Evolutionary conservation across 2,888 invertebrate genomes (phyloP).

Genomic region (Steinernema hermaphroditum): DNA sequence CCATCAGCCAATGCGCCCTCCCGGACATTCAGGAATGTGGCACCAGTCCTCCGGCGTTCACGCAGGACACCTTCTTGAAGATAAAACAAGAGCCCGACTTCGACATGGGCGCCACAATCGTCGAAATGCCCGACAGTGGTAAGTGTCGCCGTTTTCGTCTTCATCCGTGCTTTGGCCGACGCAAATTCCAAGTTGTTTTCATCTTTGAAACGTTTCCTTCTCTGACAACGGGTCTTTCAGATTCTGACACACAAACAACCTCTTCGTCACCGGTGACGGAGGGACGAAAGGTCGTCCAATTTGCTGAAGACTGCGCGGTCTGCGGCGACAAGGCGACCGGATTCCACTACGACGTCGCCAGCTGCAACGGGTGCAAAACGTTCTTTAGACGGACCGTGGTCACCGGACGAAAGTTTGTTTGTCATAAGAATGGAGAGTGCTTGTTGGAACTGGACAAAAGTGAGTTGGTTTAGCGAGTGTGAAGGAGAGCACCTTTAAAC

Average conservation of each 20-base stretch:
- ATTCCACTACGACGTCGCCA: slow-evolving; percentile 29
- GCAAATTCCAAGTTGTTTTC: too few species aligned
- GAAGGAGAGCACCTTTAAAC: neutral
- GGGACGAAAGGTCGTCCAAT: slow-evolving; percentile 3
- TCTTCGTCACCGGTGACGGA: neutral
- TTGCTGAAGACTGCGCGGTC: slow-evolving; percentile 24
- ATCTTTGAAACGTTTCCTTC: neutral
- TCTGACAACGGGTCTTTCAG: neutral
- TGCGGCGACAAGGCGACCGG: slow-evolving; percentile 24
- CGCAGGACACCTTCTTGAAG: neutral
- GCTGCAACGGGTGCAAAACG: slow-evolving; percentile 35
- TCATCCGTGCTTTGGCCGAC: too few species aligned
- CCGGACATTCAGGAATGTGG: slow-evolving; percentile 3
- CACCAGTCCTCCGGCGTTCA: neutral
- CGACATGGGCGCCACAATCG: neutral
- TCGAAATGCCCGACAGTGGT: slow-evolving; percentile 26
- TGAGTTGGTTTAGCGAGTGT: neutral
- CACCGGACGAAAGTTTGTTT: slow-evolving; percentile 34
- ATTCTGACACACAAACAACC: slow-evolving; percentile 15
- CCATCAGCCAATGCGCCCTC: neutral
- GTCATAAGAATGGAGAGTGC: slow-evolving; percentile 36
- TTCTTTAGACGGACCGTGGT: slow-evolving; percentile 31
- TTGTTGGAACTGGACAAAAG: slow-evolving; percentile 32
- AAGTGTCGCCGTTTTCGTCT: neutral
- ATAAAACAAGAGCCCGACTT: slow-evolving; percentile 7